Evolutionary conservation across 1,140 invertebrate genomes (phyloP).

Genomic region (Triops longicaudatus): DNA sequence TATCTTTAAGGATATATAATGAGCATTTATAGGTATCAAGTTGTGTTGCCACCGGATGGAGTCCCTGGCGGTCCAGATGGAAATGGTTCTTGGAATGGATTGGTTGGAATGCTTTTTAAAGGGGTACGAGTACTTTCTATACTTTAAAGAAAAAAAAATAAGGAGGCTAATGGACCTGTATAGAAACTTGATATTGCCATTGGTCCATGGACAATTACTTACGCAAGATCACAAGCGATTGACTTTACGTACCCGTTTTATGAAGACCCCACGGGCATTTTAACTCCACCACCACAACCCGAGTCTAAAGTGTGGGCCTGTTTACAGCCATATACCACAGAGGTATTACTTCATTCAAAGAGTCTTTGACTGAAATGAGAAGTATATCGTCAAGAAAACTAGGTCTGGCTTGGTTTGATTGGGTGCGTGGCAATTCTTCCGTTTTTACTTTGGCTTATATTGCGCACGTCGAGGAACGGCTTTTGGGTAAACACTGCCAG

Average conservation of each 20-base stretch:
- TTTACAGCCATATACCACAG: conserved; percentile 33
- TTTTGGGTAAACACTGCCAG: background rate
- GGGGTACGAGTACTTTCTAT: background rate
- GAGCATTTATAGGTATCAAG: background rate
- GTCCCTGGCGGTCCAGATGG: background rate
- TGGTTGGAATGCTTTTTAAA: conserved; percentile 22
- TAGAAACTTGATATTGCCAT: conserved; percentile 17
- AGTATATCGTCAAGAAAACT: background rate
- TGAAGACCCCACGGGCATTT: conserved; percentile 17
- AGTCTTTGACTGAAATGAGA: background rate
- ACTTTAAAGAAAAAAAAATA: background rate
- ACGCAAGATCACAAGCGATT: conserved; percentile 17
- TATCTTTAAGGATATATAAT: background rate
- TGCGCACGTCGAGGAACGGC: conserved; percentile 18
- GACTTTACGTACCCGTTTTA: conserved; percentile 20
- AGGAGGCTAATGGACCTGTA: background rate
- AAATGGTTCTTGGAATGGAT: conserved; percentile 24
- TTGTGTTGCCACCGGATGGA: background rate
- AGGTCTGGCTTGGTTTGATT: conserved; percentile 26
- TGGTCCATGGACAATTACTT: conserved; percentile 16
- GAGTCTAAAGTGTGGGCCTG: conserved; percentile 35
- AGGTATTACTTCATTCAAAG: conserved; percentile 28
- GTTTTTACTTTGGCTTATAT: background rate
- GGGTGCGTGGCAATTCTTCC: background rate
- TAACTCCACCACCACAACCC: conserved; percentile 24